phyloP scores from a whole-genome alignment of 2,797 vertebrate species.

The Odontamblyopus rebecca region DNA sequence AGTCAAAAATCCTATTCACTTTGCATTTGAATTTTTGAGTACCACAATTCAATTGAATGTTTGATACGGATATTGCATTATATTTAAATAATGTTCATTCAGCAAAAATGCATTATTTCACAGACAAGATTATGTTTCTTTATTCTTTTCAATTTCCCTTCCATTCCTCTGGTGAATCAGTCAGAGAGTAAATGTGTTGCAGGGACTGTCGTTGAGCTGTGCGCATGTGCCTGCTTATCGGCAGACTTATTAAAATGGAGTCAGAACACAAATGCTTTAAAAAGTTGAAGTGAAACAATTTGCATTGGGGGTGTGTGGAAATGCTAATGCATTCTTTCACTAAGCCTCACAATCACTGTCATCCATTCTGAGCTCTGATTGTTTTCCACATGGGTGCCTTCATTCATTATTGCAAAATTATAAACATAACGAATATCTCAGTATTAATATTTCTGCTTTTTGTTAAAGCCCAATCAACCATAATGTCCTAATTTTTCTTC shows the following conservation, averaged over 20 bases:
- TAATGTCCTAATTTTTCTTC: slow-evolving; percentile 88
- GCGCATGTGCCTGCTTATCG: slow-evolving; percentile 72
- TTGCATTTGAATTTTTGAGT: slow-evolving; percentile 22
- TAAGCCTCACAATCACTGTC: slow-evolving; percentile 80
- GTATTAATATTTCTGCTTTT: slow-evolving; percentile 87
- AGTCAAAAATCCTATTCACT: slow-evolving; percentile 45
- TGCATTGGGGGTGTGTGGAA: slow-evolving; percentile 81
- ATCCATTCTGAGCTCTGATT: slow-evolving; percentile 80
- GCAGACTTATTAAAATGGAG: slow-evolving; percentile 77
- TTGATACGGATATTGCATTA: slow-evolving; percentile 68
- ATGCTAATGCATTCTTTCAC: slow-evolving; percentile 81
- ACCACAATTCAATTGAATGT: slow-evolving; percentile 63
- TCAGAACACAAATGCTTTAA: slow-evolving; percentile 79
- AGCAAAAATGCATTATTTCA: slow-evolving; percentile 71
- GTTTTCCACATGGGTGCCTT: slow-evolving; percentile 86
- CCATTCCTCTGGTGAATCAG: slow-evolving; percentile 66
- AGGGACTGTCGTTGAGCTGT: slow-evolving; percentile 64
- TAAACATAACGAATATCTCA: slow-evolving; percentile 88
- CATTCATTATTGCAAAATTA: slow-evolving; percentile 87
- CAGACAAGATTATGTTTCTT: slow-evolving; percentile 66
- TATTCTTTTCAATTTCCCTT: slow-evolving; percentile 66
- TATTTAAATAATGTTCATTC: slow-evolving; percentile 69
- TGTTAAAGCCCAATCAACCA: slow-evolving; percentile 87
- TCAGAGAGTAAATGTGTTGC: slow-evolving; percentile 57
- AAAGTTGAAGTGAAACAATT: slow-evolving; percentile 86